phyloP scores from a whole-genome alignment of 2,113 vertebrate genomes.

The Chauna torquata region DNA sequence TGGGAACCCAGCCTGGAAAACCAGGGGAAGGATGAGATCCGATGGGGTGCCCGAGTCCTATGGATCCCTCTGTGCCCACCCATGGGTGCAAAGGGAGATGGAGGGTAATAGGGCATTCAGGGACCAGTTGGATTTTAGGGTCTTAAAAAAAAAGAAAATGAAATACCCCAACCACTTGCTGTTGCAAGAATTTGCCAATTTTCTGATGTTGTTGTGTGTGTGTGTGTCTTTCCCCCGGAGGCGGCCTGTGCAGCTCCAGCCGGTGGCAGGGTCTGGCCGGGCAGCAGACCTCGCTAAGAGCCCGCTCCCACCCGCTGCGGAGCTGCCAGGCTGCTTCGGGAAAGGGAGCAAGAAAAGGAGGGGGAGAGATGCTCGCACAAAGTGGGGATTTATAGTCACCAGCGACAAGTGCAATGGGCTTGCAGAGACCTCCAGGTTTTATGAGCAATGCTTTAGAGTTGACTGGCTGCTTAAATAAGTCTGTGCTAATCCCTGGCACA shows the following conservation, averaged over 20 bases:
- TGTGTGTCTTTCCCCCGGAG: too few species aligned
- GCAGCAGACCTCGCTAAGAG: neutral
- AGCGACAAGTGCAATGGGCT: neutral
- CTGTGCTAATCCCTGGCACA: constrained; percentile 16
- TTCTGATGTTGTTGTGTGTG: neutral
- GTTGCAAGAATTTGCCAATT: neutral
- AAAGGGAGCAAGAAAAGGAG: neutral
- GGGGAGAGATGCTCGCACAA: neutral
- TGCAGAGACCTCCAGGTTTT: neutral
- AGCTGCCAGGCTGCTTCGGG: neutral
- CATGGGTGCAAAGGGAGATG: neutral
- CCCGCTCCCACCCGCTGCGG: fast-evolving
- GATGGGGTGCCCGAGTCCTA: fast-evolving
- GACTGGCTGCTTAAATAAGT: constrained; percentile 50
- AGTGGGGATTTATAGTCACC: neutral
- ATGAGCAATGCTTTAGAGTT: neutral
- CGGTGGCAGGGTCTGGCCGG: neutral
- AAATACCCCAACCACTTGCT: too few species aligned
- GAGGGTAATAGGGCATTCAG: neutral
- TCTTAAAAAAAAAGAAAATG: neutral
- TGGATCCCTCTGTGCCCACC: neutral
- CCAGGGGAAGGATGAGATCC: fast-evolving
- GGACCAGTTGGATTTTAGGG: neutral
- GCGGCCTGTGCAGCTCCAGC: neutral
- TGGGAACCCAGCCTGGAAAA: neutral